phyloP scores from a whole-genome alignment of 2,888 invertebrate genomes.

The Sceliomorpha sp. region DNA sequence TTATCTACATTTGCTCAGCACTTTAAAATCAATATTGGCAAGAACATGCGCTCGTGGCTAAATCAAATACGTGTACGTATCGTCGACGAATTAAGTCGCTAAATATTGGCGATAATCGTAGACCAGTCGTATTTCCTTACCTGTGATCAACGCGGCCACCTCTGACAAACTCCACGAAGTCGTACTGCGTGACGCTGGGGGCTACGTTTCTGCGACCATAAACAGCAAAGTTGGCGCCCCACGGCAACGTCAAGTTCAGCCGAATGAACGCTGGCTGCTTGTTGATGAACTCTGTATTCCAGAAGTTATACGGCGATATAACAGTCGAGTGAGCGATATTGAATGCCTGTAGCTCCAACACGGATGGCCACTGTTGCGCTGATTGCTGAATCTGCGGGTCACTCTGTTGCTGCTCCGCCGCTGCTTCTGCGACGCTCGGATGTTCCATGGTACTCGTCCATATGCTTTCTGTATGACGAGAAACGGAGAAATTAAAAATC shows the following conservation, averaged over 20 bases:
- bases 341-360: conserved; percentile 90
- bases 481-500: no score
- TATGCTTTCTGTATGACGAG: conserved; percentile 85
- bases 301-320: conserved; percentile 94
- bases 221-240: conserved; percentile 97
- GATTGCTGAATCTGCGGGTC: conserved; percentile 87
- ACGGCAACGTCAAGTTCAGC: conserved; percentile 93
- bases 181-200: conserved; percentile 98
- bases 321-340: conserved; percentile 91
- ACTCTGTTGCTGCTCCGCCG: conserved; percentile 81
- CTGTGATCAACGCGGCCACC: conserved; percentile 89
- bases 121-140: conserved; percentile 38
- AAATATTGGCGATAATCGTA: no score
- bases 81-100: no score
- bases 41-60: no score
- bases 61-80: no score
- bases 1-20: no score
- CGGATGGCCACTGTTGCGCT: conserved; percentile 88
- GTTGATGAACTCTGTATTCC: conserved; percentile 95
- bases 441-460: conserved; percentile 87
- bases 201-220: conserved; percentile 97
- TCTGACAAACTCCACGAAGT: conserved; percentile 96
- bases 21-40: no score
- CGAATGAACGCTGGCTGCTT: conserved; percentile 94
- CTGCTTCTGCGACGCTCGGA: conserved; percentile 82